Conservation (phyloP, 2,797 vertebrate genomes). For the Muscicapa comitata region DNA sequence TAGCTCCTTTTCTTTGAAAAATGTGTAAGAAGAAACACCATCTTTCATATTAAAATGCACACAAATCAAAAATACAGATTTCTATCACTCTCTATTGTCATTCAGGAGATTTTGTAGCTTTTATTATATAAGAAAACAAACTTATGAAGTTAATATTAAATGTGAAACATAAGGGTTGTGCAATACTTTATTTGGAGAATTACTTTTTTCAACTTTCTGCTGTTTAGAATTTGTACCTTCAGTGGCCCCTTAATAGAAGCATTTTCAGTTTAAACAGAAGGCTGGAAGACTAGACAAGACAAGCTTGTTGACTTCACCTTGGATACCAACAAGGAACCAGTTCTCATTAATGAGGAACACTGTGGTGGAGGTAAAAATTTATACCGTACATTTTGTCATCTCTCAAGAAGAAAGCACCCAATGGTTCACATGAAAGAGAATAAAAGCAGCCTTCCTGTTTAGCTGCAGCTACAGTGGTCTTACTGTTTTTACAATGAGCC, state of each 20-base stretch:
- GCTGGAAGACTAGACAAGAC: not conserved
- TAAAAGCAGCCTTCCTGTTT: not conserved
- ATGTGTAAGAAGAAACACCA: not conserved
- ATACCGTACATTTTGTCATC: accelerated
- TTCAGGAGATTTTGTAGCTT: not conserved
- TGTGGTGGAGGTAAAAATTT: not conserved
- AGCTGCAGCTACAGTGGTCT: not conserved
- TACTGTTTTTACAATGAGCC: not conserved
- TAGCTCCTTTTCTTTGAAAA: not conserved
- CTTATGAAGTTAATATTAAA: not conserved
- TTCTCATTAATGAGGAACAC: not conserved
- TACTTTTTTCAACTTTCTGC: not conserved
- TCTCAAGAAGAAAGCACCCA: not conserved
- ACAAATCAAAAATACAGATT: not conserved
- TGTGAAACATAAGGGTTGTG: not conserved
- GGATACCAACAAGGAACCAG: not conserved
- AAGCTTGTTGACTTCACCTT: not conserved
- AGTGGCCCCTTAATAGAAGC: not conserved
- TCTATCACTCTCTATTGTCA: not conserved
- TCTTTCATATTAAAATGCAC: not conserved
- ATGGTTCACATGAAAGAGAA: not conserved
- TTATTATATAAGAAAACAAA: not conserved
- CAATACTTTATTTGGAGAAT: not conserved
- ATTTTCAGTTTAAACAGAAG: not conserved
- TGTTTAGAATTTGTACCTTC: not conserved